Percentiles rank a stretch among this genome's conserved stretches.
These are phyloP conservation scores for Abrostola tripartita DNA, from an alignment of 2,888 invertebrate genomes.

Conservation along the genomic window DNA sequence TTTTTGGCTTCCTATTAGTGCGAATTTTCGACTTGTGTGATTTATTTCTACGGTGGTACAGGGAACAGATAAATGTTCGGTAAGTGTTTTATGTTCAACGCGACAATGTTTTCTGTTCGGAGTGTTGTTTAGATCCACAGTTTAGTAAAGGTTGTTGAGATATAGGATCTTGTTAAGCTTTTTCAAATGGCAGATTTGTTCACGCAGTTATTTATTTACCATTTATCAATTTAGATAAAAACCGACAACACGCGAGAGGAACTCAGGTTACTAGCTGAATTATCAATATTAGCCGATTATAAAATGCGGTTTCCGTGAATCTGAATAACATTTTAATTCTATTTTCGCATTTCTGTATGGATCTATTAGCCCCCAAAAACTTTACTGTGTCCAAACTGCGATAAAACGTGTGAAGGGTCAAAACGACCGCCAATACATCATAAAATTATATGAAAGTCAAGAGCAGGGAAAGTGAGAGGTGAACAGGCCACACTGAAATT, in stretches of 20 bases:
- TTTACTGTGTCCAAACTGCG: constrained; percentile 71
- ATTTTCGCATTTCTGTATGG: constrained; percentile 49
- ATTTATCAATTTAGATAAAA: too few species aligned
- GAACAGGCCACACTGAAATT: constrained; percentile 79
- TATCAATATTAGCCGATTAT: constrained; percentile 1
- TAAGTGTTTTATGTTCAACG: constrained; percentile 32
- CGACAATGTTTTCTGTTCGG: constrained; percentile 8
- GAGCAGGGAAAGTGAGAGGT: constrained; percentile 85
- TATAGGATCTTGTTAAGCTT: neutral
- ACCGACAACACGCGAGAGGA: too few species aligned
- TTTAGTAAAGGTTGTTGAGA: neutral
- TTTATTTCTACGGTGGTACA: constrained; percentile 66
- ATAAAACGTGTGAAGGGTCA: constrained; percentile 87
- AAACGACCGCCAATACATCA: constrained; percentile 85
- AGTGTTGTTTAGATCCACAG: neutral
- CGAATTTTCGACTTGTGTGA: constrained; percentile 75
- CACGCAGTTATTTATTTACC: too few species aligned
- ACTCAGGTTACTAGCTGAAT: too few species aligned
- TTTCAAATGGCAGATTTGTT: neutral
- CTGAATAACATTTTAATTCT: constrained; percentile 45
- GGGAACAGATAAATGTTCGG: constrained; percentile 42
- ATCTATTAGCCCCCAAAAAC: constrained; percentile 57
- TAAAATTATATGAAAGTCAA: constrained; percentile 88
- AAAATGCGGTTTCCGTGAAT: constrained; percentile 17
- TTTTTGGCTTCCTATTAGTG: constrained; percentile 79